Evolutionary conservation across 2,888 invertebrate genomes (phyloP), one percentile per base, ranked within the genome.

Genomic region (Hylaea fasciaria): DNA sequence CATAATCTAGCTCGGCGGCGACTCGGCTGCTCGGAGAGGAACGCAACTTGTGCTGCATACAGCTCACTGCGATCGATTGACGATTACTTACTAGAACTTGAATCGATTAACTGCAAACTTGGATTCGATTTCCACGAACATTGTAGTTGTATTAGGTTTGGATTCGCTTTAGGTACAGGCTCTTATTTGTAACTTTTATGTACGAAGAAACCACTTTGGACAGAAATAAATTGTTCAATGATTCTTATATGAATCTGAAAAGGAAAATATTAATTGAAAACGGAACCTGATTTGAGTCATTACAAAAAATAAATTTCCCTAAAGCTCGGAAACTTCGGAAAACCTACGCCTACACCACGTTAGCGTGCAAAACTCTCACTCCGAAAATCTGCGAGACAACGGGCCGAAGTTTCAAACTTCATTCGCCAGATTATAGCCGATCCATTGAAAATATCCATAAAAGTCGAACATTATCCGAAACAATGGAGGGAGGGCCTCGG

Each of bases 361-460:
- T 22, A 52, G 44, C 39, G 43, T 17, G 43, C 49, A 45, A 55
- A 57, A 45, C 17, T 43, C 41, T 48, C 54, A 54, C 35, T 41
- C 37, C 43, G 45, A 32, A 43, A 58, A 46, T 46, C 61, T 51
- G 32, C 61, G 57, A 60, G 52, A 64, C 64, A 58, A 39, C 17
- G 52, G 50, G 39, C 54, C 78, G 81, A 80, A 86, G 83, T 89
- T 89, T 79, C 77, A 78, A 86, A 89, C 87, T 90, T 83, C 83
- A 85, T 87, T 86, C 86, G 78, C 80, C 82, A 87, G 90, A 91
- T 91, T 91, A 91, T 86, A 85, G 86, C 72, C 87, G 85, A 90
- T 89, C 89, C 87, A 91, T 91, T 91, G 91, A 90, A 91, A 92
- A 91, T 91, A 91, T 92, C 91, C 90, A 92, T 91, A 92, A 92